Conservation (phyloP, 2,888 invertebrate species). For the Tetrapedia diversipes region DNA sequence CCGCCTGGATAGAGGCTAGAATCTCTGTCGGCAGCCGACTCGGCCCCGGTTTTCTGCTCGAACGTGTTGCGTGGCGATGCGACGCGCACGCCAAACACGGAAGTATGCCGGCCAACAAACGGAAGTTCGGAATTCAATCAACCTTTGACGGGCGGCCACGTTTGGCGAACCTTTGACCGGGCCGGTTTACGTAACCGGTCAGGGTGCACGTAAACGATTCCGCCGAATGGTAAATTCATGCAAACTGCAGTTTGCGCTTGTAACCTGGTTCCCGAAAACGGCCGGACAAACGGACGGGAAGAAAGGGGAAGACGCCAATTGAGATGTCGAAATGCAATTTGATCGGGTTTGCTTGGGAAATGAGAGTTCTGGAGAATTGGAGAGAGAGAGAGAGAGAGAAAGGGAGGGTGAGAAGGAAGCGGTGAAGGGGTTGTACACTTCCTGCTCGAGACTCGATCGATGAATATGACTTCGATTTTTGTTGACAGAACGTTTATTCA, state of each 20-base stretch:
- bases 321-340: conserved; percentile 23
- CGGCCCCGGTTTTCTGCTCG: conserved; percentile 35
- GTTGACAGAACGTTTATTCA: conserved; percentile 2
- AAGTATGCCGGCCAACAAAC: conserved; percentile 67
- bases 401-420: not conserved
- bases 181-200: conserved; percentile 50
- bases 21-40: conserved; percentile 12
- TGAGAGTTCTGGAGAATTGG: not conserved
- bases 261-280: conserved; percentile 9
- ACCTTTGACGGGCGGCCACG: conserved; percentile 68
- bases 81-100: conserved; percentile 34
- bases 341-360: not conserved
- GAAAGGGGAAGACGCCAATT: conserved; percentile 15
- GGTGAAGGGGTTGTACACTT: not conserved
- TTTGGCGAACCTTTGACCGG: conserved; percentile 69
- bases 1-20: conserved; percentile 24
- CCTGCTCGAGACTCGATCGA: conserved; percentile 5
- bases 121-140: conserved; percentile 77
- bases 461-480: conserved; percentile 9
- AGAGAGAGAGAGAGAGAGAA: too few species aligned
- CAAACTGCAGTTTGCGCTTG: conserved; percentile 24
- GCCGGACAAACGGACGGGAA: not conserved
- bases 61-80: conserved; percentile 20
- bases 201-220: conserved; percentile 63
- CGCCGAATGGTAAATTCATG: conserved; percentile 70